Evolutionary conservation across 2,113 vertebrate genomes (phyloP).

Genomic region (Maccullochella peelii): DNA sequence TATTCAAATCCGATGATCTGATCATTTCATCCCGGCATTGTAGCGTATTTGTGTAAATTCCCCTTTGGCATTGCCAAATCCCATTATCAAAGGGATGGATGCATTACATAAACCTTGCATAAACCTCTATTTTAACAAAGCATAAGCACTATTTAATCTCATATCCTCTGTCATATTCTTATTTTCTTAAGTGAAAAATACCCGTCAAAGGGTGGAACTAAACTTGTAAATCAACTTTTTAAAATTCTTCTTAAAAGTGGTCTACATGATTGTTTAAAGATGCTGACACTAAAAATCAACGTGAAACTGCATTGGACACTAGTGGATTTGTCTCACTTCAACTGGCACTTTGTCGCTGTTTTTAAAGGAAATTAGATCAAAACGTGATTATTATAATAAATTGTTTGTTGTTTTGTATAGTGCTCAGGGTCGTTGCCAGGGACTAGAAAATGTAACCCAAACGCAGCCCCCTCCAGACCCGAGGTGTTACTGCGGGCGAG

Average conservation of each 20-base stretch:
- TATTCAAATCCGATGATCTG: slow-evolving; percentile 79
- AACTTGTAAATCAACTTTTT: slow-evolving; percentile 11
- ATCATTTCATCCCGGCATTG: slow-evolving; percentile 72
- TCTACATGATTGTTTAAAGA: background rate
- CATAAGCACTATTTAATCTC: slow-evolving; percentile 20
- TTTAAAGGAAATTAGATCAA: background rate
- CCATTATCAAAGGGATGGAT: slow-evolving; percentile 67
- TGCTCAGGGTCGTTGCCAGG: slow-evolving; percentile 49
- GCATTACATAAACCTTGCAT: slow-evolving; percentile 65
- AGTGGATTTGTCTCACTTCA: background rate
- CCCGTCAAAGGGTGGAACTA: background rate
- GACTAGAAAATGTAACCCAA: slow-evolving; percentile 80
- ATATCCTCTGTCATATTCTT: background rate
- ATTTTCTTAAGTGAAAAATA: background rate
- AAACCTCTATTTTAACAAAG: slow-evolving; percentile 35
- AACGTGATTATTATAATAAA: slow-evolving; percentile 7
- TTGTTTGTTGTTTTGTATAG: slow-evolving; percentile 1
- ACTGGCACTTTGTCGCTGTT: background rate
- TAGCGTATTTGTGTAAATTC: slow-evolving; percentile 65
- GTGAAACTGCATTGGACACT: background rate
- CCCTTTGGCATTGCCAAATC: slow-evolving; percentile 70
- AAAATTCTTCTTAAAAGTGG: background rate
- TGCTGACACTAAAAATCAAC: background rate
- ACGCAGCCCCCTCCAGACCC: slow-evolving; percentile 77
- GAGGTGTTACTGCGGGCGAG: slow-evolving; percentile 79